phyloP scores from a whole-genome alignment of 2,888 invertebrate species.

The Cantharis rufa region DNA sequence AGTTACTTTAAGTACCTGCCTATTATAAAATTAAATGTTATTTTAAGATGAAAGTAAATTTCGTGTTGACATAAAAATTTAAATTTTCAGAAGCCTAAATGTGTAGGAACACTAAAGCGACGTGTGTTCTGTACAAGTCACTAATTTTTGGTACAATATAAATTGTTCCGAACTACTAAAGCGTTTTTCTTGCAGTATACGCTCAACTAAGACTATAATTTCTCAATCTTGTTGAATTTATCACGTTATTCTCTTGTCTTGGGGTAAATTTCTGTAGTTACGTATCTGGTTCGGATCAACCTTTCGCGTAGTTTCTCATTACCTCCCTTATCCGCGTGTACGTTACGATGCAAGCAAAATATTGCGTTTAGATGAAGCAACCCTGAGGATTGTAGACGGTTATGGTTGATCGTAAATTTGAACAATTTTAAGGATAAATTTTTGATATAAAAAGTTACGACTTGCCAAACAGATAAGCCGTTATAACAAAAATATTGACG shows the following conservation, averaged over 20 bases:
- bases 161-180: conserved; percentile 28
- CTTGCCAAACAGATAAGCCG: conserved; percentile 12
- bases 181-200: conserved; percentile 28
- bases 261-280: conserved; percentile 20
- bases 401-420: conserved; percentile 23
- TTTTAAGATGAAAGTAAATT: not conserved
- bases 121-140: not conserved
- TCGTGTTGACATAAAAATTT: not conserved
- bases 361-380: conserved; percentile 27
- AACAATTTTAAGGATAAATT: conserved; percentile 26
- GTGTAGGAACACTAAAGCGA: not conserved
- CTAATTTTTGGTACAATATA: conserved; percentile 28
- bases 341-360: conserved; percentile 27
- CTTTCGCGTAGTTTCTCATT: conserved; percentile 17
- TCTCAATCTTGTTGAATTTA: conserved; percentile 39
- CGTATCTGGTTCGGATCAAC: conserved; percentile 16
- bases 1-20: not conserved
- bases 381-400: conserved; percentile 25
- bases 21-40: not conserved
- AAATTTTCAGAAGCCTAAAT: not conserved
- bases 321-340: conserved; percentile 13
- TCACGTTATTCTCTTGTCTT: conserved; percentile 32
- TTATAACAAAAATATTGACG: not conserved
- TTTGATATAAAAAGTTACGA: conserved; percentile 27
- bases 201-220: conserved; percentile 36